A percentile compares a stretch with the other conserved stretches of the same genome.
Evolutionary conservation across 2,888 invertebrate genomes (phyloP).

Genomic region (Heteropelma amictum): DNA sequence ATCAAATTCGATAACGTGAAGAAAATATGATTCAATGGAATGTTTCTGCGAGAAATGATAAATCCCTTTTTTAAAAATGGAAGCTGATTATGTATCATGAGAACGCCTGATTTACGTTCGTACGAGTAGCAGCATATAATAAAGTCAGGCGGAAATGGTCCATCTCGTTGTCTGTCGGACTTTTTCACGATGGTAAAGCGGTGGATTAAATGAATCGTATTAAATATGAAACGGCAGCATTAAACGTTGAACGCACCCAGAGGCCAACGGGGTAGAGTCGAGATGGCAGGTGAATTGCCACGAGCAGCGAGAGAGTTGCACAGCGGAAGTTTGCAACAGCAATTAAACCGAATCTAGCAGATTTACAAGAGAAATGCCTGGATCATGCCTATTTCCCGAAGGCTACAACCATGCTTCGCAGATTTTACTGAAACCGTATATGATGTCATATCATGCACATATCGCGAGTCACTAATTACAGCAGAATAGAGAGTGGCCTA

Average conservation of each 20-base stretch:
- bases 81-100: no score
- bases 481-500: conserved; percentile 9
- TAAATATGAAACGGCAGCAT: conserved; percentile 39
- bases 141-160: conserved; percentile 3
- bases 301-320: conserved; percentile 38
- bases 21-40: no score
- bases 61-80: background rate
- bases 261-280: conserved; percentile 29
- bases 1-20: no score
- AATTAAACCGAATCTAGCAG: conserved; percentile 58
- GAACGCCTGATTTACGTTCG: background rate
- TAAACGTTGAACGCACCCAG: conserved; percentile 47
- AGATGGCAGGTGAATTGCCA: conserved; percentile 49
- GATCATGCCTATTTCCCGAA: conserved; percentile 34
- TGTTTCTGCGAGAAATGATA: no score
- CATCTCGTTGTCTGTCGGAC: conserved; percentile 13
- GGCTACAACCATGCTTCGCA: conserved; percentile 42
- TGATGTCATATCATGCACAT: conserved; percentile 38
- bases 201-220: conserved; percentile 42
- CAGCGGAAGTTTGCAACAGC: conserved; percentile 53
- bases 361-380: conserved; percentile 56
- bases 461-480: conserved; percentile 32
- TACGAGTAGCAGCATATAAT: background rate
- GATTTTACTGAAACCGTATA: conserved; percentile 45
- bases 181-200: background rate